Percentiles rank a stretch among this genome's conserved stretches.
Evolutionary conservation across 2,888 invertebrate species (phyloP).

Genomic region (Caenorhabditis sinica): DNA sequence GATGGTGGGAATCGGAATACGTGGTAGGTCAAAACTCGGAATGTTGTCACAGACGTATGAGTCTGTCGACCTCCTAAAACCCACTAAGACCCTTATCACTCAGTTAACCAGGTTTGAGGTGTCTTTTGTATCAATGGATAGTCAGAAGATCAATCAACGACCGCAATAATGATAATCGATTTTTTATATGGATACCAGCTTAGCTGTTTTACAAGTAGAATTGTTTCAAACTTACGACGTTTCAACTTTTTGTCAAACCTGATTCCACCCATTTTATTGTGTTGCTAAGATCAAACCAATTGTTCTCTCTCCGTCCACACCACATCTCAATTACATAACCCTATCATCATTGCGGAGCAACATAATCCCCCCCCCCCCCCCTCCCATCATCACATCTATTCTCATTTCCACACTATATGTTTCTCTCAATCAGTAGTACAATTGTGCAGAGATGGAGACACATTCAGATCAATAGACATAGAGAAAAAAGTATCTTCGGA

Average conservation of each 20-base stretch:
- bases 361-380: conserved; percentile 8
- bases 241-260: no score
- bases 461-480: conserved; percentile 35
- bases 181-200: no score
- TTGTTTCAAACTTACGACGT: no score
- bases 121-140: no score
- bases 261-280: not conserved
- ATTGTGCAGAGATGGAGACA: not conserved
- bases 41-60: no score
- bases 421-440: conserved; percentile 49
- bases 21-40: no score
- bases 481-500: conserved; percentile 27
- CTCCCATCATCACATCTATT: not conserved
- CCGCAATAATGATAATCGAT: no score
- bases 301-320: not conserved
- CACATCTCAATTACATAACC: conserved; percentile 15
- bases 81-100: no score
- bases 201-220: no score
- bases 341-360: conserved; percentile 28
- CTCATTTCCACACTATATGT: not conserved
- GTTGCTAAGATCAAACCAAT: not conserved
- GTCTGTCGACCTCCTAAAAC: no score
- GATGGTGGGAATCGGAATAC: not conserved
- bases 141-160: no score
- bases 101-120: no score